Percentiles rank a stretch among this genome's conserved stretches.
Evolutionary conservation across 2,888 invertebrate species (phyloP).

Genomic region (Linyphia triangularis): DNA sequence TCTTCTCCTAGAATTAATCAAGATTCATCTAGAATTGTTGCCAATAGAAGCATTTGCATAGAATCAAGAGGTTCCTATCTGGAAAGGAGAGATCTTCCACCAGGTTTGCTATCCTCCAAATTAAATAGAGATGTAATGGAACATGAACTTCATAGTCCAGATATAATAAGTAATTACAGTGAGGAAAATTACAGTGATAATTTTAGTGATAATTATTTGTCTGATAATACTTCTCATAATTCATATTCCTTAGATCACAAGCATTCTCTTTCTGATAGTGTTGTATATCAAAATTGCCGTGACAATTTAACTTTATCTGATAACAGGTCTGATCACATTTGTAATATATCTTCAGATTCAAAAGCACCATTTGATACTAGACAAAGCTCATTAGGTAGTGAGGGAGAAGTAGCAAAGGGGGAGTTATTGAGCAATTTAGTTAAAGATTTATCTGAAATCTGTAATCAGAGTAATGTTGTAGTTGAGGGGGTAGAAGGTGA

Average conservation of each 20-base stretch:
- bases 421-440: constrained; percentile 72
- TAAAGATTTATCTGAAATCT: constrained; percentile 70
- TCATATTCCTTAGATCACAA: constrained; percentile 76
- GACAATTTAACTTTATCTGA: constrained; percentile 68
- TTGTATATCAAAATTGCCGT: constrained; percentile 73
- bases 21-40: constrained; percentile 67
- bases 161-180: constrained; percentile 74
- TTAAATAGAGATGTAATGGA: constrained; percentile 71
- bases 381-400: constrained; percentile 74
- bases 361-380: constrained; percentile 76
- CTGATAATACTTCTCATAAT: constrained; percentile 76
- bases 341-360: constrained; percentile 70
- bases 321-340: constrained; percentile 72
- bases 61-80: constrained; percentile 68
- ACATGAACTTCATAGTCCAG: constrained; percentile 73
- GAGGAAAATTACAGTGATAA: constrained; percentile 75
- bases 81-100: constrained; percentile 73
- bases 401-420: constrained; percentile 73
- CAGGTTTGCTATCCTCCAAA: constrained; percentile 76
- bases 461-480: constrained; percentile 63
- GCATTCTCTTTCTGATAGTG: constrained; percentile 75
- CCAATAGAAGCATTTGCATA: constrained; percentile 74
- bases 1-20: constrained; percentile 69
- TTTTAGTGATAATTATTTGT: constrained; percentile 72
- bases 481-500: constrained; percentile 44